A percentile compares a stretch with the other conserved stretches of the same genome.
These are phyloP conservation scores for Hippasteria phrygiana DNA, from an alignment of 53 echinoderm and acorn worm species.

Conservation along the genomic window DNA sequence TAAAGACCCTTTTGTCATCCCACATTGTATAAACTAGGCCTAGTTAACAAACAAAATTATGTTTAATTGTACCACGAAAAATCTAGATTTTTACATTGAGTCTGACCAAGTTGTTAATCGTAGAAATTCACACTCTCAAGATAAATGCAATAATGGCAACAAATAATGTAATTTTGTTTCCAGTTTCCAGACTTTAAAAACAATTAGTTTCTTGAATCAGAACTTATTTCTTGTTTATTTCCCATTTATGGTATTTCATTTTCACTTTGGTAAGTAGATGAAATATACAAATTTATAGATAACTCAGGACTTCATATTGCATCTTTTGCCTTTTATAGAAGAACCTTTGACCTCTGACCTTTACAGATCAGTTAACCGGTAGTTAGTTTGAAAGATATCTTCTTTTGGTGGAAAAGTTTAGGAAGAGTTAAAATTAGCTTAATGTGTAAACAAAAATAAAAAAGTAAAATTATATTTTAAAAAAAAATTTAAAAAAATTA, in stretches of 20 bases:
- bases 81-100: too few relatives aligned
- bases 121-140: too few relatives aligned
- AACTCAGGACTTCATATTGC: constrained; percentile 51
- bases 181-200: too few relatives aligned
- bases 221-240: not conserved
- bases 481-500: too few relatives aligned
- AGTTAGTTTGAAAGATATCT: not conserved
- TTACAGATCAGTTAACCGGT: not conserved
- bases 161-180: too few relatives aligned
- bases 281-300: constrained; percentile 13
- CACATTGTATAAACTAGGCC: too few relatives aligned
- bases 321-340: constrained; percentile 37
- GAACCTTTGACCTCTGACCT: constrained; percentile 24
- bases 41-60: too few relatives aligned
- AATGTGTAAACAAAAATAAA: not conserved
- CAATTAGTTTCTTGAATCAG: too few relatives aligned
- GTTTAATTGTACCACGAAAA: too few relatives aligned
- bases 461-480: not conserved
- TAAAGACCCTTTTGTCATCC: too few relatives aligned
- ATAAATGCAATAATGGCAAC: too few relatives aligned
- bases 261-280: not conserved
- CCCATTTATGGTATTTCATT: not conserved
- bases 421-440: not conserved
- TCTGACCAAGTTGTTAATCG: too few relatives aligned
- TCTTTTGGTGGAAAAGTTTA: not conserved